A percentile compares a stretch with the other conserved stretches of the same genome.
phyloP scores from a whole-genome alignment of 2,888 invertebrate species.

The Zeuzera pyrina region DNA sequence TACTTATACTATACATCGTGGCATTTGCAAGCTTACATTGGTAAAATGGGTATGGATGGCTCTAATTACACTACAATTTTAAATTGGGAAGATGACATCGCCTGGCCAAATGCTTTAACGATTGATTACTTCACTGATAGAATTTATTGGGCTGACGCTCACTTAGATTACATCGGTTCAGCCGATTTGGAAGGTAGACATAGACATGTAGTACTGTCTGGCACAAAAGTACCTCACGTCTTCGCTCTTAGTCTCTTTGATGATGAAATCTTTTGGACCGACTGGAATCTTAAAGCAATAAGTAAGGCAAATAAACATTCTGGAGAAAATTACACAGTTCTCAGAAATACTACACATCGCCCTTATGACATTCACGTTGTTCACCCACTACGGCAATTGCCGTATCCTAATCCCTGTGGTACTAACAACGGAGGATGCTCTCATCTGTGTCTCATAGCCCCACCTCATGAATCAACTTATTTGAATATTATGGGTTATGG shows the following conservation, averaged over 20 bases:
- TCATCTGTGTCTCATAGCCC: constrained; percentile 93
- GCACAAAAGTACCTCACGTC: constrained; percentile 91
- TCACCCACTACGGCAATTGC: constrained; percentile 89
- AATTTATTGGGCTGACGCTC: constrained; percentile 98
- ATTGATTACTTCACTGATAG: constrained; percentile 97
- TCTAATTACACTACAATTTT: constrained; percentile 90
- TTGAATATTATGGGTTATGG: constrained; percentile 84
- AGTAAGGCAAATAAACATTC: constrained; percentile 94
- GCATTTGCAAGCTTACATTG: constrained; percentile 96
- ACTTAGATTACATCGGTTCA: constrained; percentile 96
- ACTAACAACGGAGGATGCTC: constrained; percentile 95
- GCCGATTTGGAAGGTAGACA: constrained; percentile 94
- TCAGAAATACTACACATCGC: constrained; percentile 94
- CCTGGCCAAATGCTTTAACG: constrained; percentile 98
- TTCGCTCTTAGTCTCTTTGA: constrained; percentile 96
- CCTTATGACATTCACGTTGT: constrained; percentile 95
- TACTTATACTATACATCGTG: constrained; percentile 97
- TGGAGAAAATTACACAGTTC: constrained; percentile 79
- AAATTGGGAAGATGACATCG: constrained; percentile 94
- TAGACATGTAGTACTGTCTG: constrained; percentile 86
- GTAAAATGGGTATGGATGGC: constrained; percentile 97
- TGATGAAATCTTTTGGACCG: constrained; percentile 96
- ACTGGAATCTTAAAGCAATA: constrained; percentile 97
- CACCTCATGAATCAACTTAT: constrained; percentile 83
- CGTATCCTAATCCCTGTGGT: constrained; percentile 92